A percentile compares a stretch with the other conserved stretches of the same genome.
Conservation (phyloP, 1,140 invertebrate genomes). For the Orussus abietinus region DNA sequence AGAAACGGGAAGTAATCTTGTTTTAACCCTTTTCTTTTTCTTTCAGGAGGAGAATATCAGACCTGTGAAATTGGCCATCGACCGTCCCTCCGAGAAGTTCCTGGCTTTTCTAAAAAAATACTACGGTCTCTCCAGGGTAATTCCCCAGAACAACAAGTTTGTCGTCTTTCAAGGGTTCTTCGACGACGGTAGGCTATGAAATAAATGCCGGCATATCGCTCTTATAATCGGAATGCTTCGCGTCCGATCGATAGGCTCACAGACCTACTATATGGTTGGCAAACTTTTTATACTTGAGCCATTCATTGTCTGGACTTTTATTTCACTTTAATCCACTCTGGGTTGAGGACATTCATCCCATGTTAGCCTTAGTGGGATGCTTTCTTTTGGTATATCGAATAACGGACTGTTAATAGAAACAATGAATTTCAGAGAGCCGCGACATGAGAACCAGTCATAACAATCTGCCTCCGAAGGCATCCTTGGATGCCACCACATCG, state of each 20-base stretch:
- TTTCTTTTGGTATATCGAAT: too few relatives aligned
- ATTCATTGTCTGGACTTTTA: too few relatives aligned
- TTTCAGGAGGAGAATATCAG: slow-evolving; percentile 66
- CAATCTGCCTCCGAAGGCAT: slow-evolving; percentile 26
- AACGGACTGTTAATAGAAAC: too few relatives aligned
- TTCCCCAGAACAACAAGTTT: slow-evolving; percentile 86
- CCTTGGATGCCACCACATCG: slow-evolving; percentile 21
- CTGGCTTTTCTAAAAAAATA: slow-evolving; percentile 80
- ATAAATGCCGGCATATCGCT: too few relatives aligned
- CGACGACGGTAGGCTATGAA: slow-evolving; percentile 49
- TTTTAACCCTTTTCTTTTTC: too few relatives aligned
- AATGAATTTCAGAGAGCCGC: slow-evolving; percentile 38
- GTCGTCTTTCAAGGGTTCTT: slow-evolving; percentile 85
- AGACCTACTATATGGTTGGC: too few relatives aligned
- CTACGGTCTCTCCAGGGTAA: slow-evolving; percentile 66
- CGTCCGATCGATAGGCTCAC: too few relatives aligned
- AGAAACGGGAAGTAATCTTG: background rate
- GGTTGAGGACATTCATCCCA: too few relatives aligned
- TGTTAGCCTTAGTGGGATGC: too few relatives aligned
- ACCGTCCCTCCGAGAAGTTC: slow-evolving; percentile 85
- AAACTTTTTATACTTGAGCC: too few relatives aligned
- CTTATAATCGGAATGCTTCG: too few relatives aligned
- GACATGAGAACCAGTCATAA: slow-evolving; percentile 34
- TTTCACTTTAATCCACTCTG: too few relatives aligned
- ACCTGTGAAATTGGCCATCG: slow-evolving; percentile 77